Base-by-base conservation (phyloP, 2,797 vertebrate species). In the Chloroceryle amazona region DNA sequence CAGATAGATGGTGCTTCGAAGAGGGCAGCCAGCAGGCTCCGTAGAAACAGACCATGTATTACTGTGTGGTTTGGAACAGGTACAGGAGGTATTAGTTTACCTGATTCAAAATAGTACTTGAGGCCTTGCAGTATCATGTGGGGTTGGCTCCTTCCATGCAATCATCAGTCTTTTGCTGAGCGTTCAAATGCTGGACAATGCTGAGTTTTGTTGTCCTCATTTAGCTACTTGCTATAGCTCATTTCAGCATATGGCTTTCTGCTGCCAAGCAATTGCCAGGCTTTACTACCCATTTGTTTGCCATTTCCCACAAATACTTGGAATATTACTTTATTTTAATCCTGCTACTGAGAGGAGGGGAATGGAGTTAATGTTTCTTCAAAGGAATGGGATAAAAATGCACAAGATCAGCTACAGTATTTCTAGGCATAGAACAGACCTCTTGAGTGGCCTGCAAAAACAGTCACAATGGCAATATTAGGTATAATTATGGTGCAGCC, bases 11-110 rank as follows among this genome's bases (percentile, higher is more conserved):
- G 57, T 75, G 3, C 89, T 75, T 93, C 22, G 26, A 76, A 83
- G 83, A 70, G 60, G 39, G 68, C 66, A 72, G 95, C 68, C 81
- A 95, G 81, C 85, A 94, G 87, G 79, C 62, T 66, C 68, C 44
- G 55, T 35, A 54, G 63, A 80, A 89, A 78, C 75, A 68, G 89
- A 60, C 42, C 42, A 23, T 12, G 58, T 66, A 78, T 89, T 91
- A 80, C 72, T 72, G 1, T 51, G 66, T 74, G 86, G 73, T 94
- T 96, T 97, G 97, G 95, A 92, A 90, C 81, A 90, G 89, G 93
- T 90, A 96, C 91, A 94, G 78, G 82, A 73, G 74, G 52, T 91
- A 92, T 73, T 93, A 78, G 75, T 89, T 97, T 96, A 90, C 93
- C 96, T 90, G 84, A 73, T 94, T 91, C 95, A 85, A 67, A 97